Conservation (phyloP, 2,888 invertebrate genomes). For the Chymomyza fuscimana region DNA sequence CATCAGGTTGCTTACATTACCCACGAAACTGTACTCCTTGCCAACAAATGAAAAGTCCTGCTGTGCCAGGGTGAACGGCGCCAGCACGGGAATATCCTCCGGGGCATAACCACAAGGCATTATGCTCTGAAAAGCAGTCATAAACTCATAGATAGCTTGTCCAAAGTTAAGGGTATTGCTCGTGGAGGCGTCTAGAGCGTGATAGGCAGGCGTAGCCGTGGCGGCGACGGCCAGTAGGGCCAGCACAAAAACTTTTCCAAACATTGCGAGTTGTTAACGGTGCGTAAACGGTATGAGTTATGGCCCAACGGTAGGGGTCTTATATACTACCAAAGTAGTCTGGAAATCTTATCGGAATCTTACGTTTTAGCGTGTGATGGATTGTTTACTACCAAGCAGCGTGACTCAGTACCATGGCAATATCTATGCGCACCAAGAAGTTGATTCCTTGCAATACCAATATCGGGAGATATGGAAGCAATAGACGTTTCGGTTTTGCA, state of each 20-base stretch:
- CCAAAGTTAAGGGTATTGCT: slow-evolving; percentile 31
- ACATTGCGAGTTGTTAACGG: slow-evolving; percentile 20
- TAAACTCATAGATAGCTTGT: slow-evolving; percentile 45
- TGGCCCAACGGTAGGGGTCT: slow-evolving; percentile 7
- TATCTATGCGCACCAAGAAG: too few relatives aligned
- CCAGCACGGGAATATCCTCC: slow-evolving; percentile 55
- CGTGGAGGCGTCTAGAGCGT: slow-evolving; percentile 5
- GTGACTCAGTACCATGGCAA: not conserved
- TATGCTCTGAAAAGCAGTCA: slow-evolving; percentile 51
- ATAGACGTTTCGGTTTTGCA: too few relatives aligned
- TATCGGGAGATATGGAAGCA: too few relatives aligned
- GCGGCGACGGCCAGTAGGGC: slow-evolving; percentile 11
- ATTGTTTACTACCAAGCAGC: not conserved
- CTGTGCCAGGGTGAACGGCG: slow-evolving; percentile 47
- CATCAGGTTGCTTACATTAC: slow-evolving; percentile 57
- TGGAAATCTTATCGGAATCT: not conserved
- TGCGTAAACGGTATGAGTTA: slow-evolving; percentile 14
- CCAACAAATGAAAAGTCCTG: slow-evolving; percentile 20
- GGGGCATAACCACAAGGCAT: slow-evolving; percentile 68
- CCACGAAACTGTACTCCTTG: slow-evolving; percentile 43
- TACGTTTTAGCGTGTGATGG: not conserved
- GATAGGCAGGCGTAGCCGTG: not conserved
- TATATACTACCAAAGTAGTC: slow-evolving; percentile 28
- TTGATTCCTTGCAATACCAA: too few relatives aligned
- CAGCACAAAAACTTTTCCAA: slow-evolving; percentile 19